Base-by-base conservation (phyloP, 2,113 vertebrate species). In the Ciconia boyciana region DNA sequence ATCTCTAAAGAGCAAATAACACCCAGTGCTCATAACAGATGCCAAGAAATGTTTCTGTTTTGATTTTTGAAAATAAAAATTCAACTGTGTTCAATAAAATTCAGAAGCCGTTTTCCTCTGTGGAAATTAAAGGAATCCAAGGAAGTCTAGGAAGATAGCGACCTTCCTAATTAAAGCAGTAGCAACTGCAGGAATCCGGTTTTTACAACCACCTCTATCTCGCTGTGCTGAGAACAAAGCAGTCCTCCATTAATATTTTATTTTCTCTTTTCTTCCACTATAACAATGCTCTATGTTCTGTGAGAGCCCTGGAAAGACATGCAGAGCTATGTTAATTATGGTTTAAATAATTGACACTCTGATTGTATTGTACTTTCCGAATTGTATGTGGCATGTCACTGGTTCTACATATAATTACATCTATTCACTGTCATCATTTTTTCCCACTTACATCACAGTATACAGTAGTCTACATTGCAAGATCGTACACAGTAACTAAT, bases 171-270 rank as follows among this genome's bases (percentile, higher is more conserved):
- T 99, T 99, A 99, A 99, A 99, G 98, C 98, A 83, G 98, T 98
- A 98, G 98, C 98, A 99, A 97, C 98, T 98, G 98, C 98, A 97
- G 98, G 98, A 98, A 98, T 98, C 98, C 95, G 80, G 98, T 98
- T 97, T 98, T 98, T 98, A 98, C 98, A 98, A 98, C 98, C 98
- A 97, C 98, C 98, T 96, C 96, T 91, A 97, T 98, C 98, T 98
- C 95, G 97, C 97, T 95, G 98, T 98, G 98, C 97, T 71, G 98
- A 99, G 99, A 99, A 99, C 99, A 99, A 99, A 99, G 99, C 98
- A 98, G 84, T 97, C 97, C 96, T 93, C 97, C 98, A 99, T 99
- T 99, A 99, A 99, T 99, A 99, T 99, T 99, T 99, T 97, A 99
- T 98, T 96, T 98, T 98, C 97, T 98, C 99, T 99, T 99, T 99